Evolutionary conservation across 2,888 invertebrate species (phyloP).

Genomic region (Pemphredon lugubris): DNA sequence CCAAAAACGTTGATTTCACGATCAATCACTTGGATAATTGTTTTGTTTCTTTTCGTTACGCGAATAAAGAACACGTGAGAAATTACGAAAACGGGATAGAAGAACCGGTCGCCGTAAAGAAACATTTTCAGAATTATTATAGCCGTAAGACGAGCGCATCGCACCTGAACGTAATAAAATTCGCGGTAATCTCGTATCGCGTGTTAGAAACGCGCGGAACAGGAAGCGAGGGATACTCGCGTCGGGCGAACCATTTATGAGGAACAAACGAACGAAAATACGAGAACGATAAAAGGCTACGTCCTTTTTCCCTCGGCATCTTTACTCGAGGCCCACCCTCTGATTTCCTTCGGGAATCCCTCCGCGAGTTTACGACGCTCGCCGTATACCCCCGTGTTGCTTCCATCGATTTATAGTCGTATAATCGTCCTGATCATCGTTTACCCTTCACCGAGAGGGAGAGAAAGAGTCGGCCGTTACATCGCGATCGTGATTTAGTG

Average conservation of each 20-base stretch:
- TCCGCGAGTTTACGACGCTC: background rate
- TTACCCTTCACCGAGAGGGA: background rate
- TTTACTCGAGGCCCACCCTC: background rate
- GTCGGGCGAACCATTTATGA: background rate
- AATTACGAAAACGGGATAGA: background rate
- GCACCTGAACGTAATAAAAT: background rate
- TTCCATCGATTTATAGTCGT: constrained; percentile 16
- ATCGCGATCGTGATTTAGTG: background rate
- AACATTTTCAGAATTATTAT: background rate
- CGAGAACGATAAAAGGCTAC: background rate
- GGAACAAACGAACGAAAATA: background rate
- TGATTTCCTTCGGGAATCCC: constrained; percentile 23
- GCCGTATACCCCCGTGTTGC: background rate
- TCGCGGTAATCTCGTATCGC: background rate
- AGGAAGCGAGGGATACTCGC: background rate
- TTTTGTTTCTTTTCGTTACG: no score
- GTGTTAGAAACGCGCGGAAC: background rate
- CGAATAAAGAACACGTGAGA: background rate
- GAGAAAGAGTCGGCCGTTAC: background rate
- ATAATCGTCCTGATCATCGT: background rate
- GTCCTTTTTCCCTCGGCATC: background rate
- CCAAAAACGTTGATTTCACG: no score
- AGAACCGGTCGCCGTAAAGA: background rate
- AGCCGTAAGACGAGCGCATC: background rate
- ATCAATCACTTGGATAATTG: no score